Base-by-base conservation (phyloP, 2,888 invertebrate species). In the Tiphia femorata region DNA sequence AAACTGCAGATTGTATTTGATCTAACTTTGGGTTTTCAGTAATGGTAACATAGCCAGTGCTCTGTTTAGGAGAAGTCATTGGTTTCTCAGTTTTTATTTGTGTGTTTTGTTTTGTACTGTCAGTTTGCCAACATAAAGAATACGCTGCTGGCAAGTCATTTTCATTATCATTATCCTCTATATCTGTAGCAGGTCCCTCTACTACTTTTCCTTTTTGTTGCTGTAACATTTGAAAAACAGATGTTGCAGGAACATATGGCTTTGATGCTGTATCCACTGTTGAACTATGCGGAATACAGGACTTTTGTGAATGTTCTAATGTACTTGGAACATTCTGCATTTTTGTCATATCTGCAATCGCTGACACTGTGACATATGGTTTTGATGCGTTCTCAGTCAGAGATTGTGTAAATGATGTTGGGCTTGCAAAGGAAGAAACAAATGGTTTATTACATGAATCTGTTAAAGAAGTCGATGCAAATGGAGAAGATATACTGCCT, bases 31-130 rank as follows among this genome's bases (percentile, higher is more conserved):
- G 64, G 53, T 70, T 70, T 44, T 74, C 72, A 2, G 73, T 70
- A 14, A 81, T 62, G 21, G 76, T 72, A 19, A 80, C 79, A 40
- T 82, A 80, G 16, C 78, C 79, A n/a, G 62, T 35, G 10, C 29
- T 60, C 38, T 52, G 51, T 27, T 72, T 67, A n/a, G 46, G 47
- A 30, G 48, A 42, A 35, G 58, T 55, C 14, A 65, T 43, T 1
- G 53, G 12, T 43, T 55, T 55, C n/a, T 65, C 58, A 46, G 44
- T 8, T 23, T 58, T 44, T 46, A 62, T 7, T 10, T 44, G 61
- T 0, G 42, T 35, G 2, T 8, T 53, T 14, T 53, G 44, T 6
- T 62, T 62, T 8, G 12, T 8, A 23, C 49, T 48, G 17, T 16
- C 42, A 3, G 60, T 38, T 14, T 71, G 64, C 75, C 77, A 75